These are phyloP conservation scores for Drosophila triauraria DNA, from an alignment of 1,140 invertebrate species.

Conservation along the genomic window DNA sequence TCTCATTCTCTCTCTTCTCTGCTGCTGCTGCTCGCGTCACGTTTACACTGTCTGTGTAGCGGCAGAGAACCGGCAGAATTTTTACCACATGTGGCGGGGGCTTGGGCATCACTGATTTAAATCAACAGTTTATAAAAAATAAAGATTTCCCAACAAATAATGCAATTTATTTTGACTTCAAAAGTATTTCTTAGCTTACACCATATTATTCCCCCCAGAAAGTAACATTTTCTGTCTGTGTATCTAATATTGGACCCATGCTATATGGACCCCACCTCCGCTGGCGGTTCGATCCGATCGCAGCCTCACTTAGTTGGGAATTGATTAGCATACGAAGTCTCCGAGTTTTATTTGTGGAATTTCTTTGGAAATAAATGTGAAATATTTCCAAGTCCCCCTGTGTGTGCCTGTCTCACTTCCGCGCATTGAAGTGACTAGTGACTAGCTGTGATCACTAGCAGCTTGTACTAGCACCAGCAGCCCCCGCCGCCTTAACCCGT, in stretches of 20 bases:
- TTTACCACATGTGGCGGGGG: no score
- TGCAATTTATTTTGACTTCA: background rate
- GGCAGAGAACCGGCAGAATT: no score
- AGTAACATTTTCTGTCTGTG: background rate
- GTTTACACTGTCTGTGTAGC: no score
- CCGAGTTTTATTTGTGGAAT: constrained; percentile 30
- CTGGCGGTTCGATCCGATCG: constrained; percentile 20
- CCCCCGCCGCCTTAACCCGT: background rate
- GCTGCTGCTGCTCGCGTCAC: no score
- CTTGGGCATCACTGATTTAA: no score
- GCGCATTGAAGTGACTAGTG: constrained; percentile 2
- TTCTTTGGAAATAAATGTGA: constrained; percentile 20
- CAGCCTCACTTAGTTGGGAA: constrained; percentile 37
- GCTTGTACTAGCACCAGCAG: background rate
- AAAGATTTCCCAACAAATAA: background rate
- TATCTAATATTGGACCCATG: background rate
- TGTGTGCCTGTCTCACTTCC: constrained; percentile 14
- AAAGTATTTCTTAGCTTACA: background rate
- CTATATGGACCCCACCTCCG: background rate
- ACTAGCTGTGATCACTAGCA: background rate
- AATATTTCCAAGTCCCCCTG: constrained; percentile 16
- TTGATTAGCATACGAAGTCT: constrained; percentile 60
- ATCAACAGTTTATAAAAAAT: no score
- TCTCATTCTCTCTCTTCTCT: no score
- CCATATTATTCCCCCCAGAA: background rate